phyloP scores from a whole-genome alignment of 2,888 invertebrate species.

The Heliconius charithonia region DNA sequence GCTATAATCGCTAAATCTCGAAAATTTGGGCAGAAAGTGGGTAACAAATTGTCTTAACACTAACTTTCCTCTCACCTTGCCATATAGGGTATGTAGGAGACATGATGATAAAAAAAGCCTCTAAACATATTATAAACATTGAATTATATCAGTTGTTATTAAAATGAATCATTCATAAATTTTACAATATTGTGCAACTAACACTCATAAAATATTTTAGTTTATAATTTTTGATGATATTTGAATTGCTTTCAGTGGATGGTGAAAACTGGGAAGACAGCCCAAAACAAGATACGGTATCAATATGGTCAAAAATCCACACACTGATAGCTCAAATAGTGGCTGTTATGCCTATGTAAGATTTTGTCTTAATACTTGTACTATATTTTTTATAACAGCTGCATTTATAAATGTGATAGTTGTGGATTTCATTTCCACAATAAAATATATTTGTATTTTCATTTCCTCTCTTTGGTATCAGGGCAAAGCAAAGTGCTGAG shows the following conservation, averaged over 20 bases:
- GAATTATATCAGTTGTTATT: neutral
- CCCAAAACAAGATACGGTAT: conserved; percentile 81
- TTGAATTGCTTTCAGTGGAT: conserved; percentile 63
- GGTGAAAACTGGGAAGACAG: conserved; percentile 84
- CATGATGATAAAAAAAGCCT: too few relatives aligned
- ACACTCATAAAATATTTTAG: neutral
- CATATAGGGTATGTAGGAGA: too few relatives aligned
- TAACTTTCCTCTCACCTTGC: too few relatives aligned
- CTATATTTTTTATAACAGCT: neutral
- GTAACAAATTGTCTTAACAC: too few relatives aligned
- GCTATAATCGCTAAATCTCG: too few relatives aligned
- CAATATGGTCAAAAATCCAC: conserved; percentile 86
- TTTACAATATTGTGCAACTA: conserved; percentile 36
- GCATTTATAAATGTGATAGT: too few relatives aligned
- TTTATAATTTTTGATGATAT: conserved; percentile 6
- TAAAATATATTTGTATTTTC: too few relatives aligned
- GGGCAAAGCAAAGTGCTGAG: too few relatives aligned
- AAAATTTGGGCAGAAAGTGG: too few relatives aligned
- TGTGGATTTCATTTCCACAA: too few relatives aligned
- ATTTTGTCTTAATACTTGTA: conserved; percentile 40
- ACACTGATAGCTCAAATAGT: conserved; percentile 76
- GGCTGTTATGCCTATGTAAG: conserved; percentile 80
- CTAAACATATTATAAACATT: neutral
- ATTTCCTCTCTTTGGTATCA: too few relatives aligned
- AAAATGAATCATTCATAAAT: neutral